Evolutionary conservation across 2,888 invertebrate species (phyloP), one percentile per base, ranked within the genome.

Genomic region (Drosophila ezoana): DNA sequence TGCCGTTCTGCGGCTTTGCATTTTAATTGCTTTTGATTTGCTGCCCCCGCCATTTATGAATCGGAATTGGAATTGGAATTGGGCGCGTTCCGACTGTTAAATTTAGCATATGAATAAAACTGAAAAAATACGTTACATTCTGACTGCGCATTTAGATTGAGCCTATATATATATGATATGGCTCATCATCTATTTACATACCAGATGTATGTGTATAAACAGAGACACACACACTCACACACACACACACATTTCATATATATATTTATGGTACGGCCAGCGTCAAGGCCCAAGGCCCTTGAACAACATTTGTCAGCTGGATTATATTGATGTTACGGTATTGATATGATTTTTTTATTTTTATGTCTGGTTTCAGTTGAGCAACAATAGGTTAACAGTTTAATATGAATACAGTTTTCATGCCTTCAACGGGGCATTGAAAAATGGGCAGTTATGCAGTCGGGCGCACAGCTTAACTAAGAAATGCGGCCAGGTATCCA

Each of bases 11-110:
- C 54, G 72, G 87, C 72, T 89, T 79, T 87, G 87, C 87, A 88
- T 89, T 84, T 87, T 89, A 88, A 87, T 89, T 83, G 85, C 79
- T 74, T 81, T 86, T 79, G 81, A 78, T 81, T 79, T 74, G 60
- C 86, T 66, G 87, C 87, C 85, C 80, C 80, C 86, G 70, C 72
- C 72, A 74, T 80, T 87, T 76, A 80, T 78, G 70, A 70, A 68
- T 64, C 49, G 71, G 54, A 72, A 54, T 72, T 41, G 75, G 62
- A 63, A 68, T 72, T 64, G 66, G 61, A 80, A 75, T 72, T 72
- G 23, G 81, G 89, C 79, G 81, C 85, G 84, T 70, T 81, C 67
- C 58, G 74, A 79, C 61, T 79, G 43, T 72, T 77, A 54, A 68
- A 56, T 79, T 85, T 72, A 74, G 72, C 82, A 72, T 74, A 70